phyloP scores from a whole-genome alignment of 1,140 invertebrate genomes.

The Calosoma granatense region DNA sequence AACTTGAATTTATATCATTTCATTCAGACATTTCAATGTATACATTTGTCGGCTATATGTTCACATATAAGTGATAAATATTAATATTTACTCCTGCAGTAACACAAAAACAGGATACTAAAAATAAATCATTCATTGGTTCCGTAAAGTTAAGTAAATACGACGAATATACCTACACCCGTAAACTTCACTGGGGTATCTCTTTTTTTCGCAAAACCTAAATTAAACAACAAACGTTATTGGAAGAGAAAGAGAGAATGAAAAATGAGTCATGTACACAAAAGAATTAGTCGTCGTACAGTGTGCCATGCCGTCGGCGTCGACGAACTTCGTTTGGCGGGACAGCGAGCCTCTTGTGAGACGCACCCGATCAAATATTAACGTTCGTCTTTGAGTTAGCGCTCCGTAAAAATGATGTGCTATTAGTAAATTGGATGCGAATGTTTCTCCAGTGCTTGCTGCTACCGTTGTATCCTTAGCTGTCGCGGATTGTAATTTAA shows the following conservation, averaged over 20 bases:
- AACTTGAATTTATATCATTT: too few species aligned
- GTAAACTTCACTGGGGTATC: too few species aligned
- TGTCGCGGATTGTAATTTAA: background rate
- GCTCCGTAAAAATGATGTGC: slow-evolving; percentile 5
- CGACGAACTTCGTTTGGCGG: too few species aligned
- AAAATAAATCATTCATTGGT: too few species aligned
- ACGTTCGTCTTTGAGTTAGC: slow-evolving; percentile 1
- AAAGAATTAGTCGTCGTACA: background rate
- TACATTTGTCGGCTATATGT: too few species aligned
- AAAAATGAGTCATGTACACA: background rate
- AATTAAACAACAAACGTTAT: background rate
- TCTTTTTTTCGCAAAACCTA: too few species aligned
- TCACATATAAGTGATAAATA: too few species aligned
- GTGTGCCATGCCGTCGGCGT: background rate
- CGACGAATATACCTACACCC: too few species aligned
- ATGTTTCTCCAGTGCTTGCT: background rate
- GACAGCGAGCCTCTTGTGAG: background rate
- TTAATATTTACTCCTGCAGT: too few species aligned
- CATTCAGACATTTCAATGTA: too few species aligned
- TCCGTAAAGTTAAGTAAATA: too few species aligned
- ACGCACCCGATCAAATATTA: slow-evolving; percentile 4
- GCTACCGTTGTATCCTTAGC: background rate
- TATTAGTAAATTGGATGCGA: slow-evolving; percentile 4
- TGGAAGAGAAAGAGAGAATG: slow-evolving; percentile 2
- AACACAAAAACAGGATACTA: too few species aligned